These are phyloP conservation scores for Drosophila melanosoma DNA, from an alignment of 2,888 invertebrate genomes.

Conservation along the genomic window DNA sequence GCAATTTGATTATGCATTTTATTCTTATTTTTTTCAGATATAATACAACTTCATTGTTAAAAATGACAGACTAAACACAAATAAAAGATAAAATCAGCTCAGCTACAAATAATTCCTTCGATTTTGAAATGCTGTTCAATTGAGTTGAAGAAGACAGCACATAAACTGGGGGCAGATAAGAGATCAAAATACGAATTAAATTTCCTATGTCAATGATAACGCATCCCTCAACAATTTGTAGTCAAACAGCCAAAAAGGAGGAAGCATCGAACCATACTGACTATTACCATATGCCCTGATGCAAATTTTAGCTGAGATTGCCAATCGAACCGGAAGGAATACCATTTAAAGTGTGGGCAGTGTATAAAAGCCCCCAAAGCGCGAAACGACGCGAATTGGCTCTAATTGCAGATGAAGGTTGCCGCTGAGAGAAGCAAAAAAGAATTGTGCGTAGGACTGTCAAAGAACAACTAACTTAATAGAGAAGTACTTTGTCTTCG, in stretches of 20 bases:
- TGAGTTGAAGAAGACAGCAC: background rate
- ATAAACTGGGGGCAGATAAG: slow-evolving; percentile 4
- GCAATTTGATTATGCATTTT: background rate
- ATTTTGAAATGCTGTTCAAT: background rate
- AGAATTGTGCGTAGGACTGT: slow-evolving; percentile 43
- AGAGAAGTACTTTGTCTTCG: slow-evolving; percentile 59
- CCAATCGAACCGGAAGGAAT: slow-evolving; percentile 50
- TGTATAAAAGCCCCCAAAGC: background rate
- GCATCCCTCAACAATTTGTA: slow-evolving; percentile 26
- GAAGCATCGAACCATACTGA: slow-evolving; percentile 9
- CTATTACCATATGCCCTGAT: slow-evolving; percentile 51
- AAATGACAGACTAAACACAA: background rate
- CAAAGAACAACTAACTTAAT: slow-evolving; percentile 41
- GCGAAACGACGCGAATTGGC: slow-evolving; percentile 16
- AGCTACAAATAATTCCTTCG: background rate
- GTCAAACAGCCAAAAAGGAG: slow-evolving; percentile 15
- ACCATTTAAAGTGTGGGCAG: slow-evolving; percentile 29
- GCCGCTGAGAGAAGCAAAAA: slow-evolving; percentile 20
- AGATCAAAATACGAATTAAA: slow-evolving; percentile 19
- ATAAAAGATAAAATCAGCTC: background rate
- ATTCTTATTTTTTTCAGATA: slow-evolving; percentile 26
- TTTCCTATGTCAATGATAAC: slow-evolving; percentile 26
- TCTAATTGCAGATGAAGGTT: slow-evolving; percentile 65
- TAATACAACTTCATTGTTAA: background rate
- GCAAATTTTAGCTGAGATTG: slow-evolving; percentile 43